Conservation (phyloP, 2,113 vertebrate species). For the Sminthopsis crassicaudata region DNA sequence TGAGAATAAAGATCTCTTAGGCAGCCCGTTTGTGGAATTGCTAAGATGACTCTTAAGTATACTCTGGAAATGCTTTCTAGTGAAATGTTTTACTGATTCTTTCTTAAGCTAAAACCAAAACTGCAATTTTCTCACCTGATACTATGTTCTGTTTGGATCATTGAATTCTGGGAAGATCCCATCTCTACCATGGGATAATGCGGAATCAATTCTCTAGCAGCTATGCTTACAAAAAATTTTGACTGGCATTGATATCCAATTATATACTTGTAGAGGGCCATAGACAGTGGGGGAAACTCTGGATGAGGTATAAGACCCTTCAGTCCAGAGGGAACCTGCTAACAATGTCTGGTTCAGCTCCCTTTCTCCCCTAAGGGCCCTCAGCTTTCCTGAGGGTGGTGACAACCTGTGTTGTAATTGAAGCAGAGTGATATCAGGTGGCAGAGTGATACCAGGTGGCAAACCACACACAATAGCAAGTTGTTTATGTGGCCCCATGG, state of each 20-base stretch:
- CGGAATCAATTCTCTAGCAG: neutral
- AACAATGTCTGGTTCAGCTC: too few species aligned
- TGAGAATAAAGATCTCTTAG: neutral
- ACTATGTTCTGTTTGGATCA: neutral
- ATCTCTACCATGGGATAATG: neutral
- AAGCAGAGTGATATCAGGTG: too few species aligned
- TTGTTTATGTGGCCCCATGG: too few species aligned
- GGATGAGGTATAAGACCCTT: too few species aligned
- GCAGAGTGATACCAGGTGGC: too few species aligned
- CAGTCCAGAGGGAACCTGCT: too few species aligned
- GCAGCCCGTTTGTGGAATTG: neutral
- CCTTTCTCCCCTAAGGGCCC: too few species aligned
- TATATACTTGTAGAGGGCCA: neutral
- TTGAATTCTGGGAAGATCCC: neutral
- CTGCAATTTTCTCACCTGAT: neutral
- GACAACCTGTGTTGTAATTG: too few species aligned
- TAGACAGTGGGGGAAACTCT: too few species aligned
- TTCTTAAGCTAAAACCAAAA: neutral
- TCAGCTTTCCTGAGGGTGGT: too few species aligned
- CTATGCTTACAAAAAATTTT: neutral
- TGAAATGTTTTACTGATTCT: neutral
- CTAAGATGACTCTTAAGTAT: neutral
- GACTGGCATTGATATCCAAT: neutral
- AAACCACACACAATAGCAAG: too few species aligned
- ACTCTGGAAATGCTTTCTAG: neutral